Evolutionary conservation across 2,797 vertebrate species (phyloP).

Genomic region (Notolepis coatsorum): DNA sequence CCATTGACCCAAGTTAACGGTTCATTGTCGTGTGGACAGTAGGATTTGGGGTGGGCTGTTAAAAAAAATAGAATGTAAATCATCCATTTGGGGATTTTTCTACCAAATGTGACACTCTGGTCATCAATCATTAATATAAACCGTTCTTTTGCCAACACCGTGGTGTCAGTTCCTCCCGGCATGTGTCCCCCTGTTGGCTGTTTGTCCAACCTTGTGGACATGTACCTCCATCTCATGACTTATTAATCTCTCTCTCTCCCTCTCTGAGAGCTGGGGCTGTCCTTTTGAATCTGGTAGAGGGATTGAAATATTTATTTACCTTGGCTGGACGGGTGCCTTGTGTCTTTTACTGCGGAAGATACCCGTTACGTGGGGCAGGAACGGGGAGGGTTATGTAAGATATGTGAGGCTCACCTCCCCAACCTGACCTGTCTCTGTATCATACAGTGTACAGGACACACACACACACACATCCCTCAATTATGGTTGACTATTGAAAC

Average conservation of each 20-base stretch:
- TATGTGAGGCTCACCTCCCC: conserved; percentile 27
- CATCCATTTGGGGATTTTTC: conserved; percentile 9
- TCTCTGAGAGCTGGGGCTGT: conserved; percentile 49
- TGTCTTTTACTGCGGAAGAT: conserved; percentile 37
- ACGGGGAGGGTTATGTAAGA: conserved; percentile 62
- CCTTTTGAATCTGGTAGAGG: conserved; percentile 57
- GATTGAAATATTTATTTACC: conserved; percentile 80
- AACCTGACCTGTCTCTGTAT: conserved; percentile 2
- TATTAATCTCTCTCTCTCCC: conserved; percentile 71
- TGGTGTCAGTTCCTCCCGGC: conserved; percentile 41
- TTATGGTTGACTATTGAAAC: no score
- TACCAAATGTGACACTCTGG: conserved; percentile 1
- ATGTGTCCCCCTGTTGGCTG: conserved; percentile 52
- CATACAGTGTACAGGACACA: no score
- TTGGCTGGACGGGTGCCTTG: conserved; percentile 50
- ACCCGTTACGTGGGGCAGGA: conserved; percentile 16
- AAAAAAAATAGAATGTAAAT: no score
- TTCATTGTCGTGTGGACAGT: no score
- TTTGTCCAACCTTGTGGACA: conserved; percentile 59
- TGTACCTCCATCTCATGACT: conserved; percentile 72
- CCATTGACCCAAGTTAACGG: no score
- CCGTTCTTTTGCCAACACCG: conserved; percentile 42
- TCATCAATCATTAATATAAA: conserved; percentile 34
- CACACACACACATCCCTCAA: neutral
- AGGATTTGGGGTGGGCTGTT: no score